Percentiles rank a stretch among this genome's conserved stretches.
Conservation (phyloP, 2,888 invertebrate species). For the Trichogramma dendrolimi region DNA sequence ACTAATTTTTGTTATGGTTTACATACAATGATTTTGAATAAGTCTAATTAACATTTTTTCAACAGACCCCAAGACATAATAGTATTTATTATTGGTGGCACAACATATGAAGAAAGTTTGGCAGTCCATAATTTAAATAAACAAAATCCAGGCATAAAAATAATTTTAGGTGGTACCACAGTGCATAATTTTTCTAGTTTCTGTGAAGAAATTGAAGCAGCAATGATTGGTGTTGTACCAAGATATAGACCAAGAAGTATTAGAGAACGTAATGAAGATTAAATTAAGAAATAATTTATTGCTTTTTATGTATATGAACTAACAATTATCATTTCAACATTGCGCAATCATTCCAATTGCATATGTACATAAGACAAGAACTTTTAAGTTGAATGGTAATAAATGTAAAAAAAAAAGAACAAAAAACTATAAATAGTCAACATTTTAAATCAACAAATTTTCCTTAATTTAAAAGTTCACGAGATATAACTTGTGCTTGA, state of each 20-base stretch:
- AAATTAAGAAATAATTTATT: slow-evolving; percentile 25
- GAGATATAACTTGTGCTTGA: slow-evolving; percentile 20
- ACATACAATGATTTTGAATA: not conserved
- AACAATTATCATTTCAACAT: slow-evolving; percentile 27
- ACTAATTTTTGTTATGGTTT: slow-evolving; percentile 36
- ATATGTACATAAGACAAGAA: slow-evolving; percentile 28
- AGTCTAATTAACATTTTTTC: slow-evolving; percentile 35
- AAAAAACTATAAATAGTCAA: not conserved
- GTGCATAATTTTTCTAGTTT: slow-evolving; percentile 85
- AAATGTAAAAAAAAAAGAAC: slow-evolving; percentile 23
- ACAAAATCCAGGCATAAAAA: slow-evolving; percentile 68
- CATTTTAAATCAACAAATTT: slow-evolving; percentile 11
- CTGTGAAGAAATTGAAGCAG: slow-evolving; percentile 63
- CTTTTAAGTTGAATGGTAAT: slow-evolving; percentile 21
- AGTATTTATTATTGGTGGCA: slow-evolving; percentile 92
- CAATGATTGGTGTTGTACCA: slow-evolving; percentile 27
- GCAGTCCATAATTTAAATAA: slow-evolving; percentile 78
- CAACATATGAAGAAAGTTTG: slow-evolving; percentile 92
- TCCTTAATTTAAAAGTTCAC: slow-evolving; percentile 17
- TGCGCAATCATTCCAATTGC: slow-evolving; percentile 28
- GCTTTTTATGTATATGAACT: slow-evolving; percentile 21
- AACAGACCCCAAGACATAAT: slow-evolving; percentile 85
- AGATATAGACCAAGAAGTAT: slow-evolving; percentile 56
- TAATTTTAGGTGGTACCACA: slow-evolving; percentile 86
- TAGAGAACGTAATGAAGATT: slow-evolving; percentile 32